Percentiles rank a stretch among this genome's conserved stretches.
phyloP scores from a whole-genome alignment of 2,797 vertebrate genomes.

The Argya squamiceps region DNA sequence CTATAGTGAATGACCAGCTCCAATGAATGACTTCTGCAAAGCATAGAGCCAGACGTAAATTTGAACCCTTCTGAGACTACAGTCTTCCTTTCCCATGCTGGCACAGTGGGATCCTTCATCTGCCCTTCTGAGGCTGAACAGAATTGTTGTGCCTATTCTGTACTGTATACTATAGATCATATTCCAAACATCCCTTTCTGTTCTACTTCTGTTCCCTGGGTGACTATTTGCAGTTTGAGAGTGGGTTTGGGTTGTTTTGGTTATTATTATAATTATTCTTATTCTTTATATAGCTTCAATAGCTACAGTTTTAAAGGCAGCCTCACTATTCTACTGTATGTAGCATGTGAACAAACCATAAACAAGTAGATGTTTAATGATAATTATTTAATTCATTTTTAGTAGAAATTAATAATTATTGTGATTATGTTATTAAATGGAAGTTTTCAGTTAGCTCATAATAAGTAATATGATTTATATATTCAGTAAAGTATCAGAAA shows the following conservation, averaged over 20 bases:
- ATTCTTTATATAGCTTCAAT: neutral
- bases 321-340: neutral
- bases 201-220: neutral
- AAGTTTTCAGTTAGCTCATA: neutral
- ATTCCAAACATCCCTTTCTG: neutral
- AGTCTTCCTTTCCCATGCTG: neutral
- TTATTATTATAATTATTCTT: neutral
- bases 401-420: neutral
- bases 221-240: neutral
- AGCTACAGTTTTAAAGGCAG: neutral
- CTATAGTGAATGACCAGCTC: neutral
- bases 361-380: neutral
- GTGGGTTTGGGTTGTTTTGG: neutral
- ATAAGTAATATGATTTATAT: neutral
- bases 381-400: neutral
- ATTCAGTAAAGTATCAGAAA: neutral
- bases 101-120: neutral
- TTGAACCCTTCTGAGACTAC: neutral
- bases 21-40: neutral
- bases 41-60: neutral
- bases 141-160: neutral
- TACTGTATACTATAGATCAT: neutral
- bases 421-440: neutral
- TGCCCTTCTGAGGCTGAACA: neutral
- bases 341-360: neutral